A percentile compares a stretch with the other conserved stretches of the same genome.
phyloP scores from a whole-genome alignment of 2,113 vertebrate genomes.

The Dicrurus megarhynchus region DNA sequence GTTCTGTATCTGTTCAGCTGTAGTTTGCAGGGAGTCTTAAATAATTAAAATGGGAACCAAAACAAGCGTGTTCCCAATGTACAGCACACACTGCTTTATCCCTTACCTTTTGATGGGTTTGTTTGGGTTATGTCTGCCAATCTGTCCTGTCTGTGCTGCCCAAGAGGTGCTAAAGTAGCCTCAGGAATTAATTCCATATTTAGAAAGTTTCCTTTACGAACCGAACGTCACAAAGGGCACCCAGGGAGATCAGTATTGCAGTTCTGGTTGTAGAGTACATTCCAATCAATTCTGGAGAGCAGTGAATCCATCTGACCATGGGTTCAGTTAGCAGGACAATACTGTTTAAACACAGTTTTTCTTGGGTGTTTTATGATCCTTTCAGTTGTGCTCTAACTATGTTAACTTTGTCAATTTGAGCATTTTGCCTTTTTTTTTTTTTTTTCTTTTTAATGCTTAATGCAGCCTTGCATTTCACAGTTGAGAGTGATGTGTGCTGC shows the following conservation, averaged over 20 bases:
- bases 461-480: not conserved
- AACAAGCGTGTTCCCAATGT: not conserved
- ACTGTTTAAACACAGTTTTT: not conserved
- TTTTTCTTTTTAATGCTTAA: not conserved
- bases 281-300: not conserved
- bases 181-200: constrained; percentile 9
- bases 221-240: not conserved
- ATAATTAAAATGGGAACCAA: not conserved
- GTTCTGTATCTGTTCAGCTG: not conserved
- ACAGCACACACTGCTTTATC: not conserved
- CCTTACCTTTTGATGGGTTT: not conserved
- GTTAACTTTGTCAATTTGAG: not conserved
- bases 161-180: constrained; percentile 1
- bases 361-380: not conserved
- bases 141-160: not conserved
- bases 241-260: constrained; percentile 7
- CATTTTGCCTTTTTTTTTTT: not conserved
- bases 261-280: not conserved
- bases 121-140: not conserved
- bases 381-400: not conserved
- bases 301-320: not conserved
- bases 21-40: not conserved
- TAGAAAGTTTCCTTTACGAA: not conserved
- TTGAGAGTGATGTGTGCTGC: not conserved
- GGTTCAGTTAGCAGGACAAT: not conserved